These are phyloP conservation scores for Protobothrops mucrosquamatus DNA, from an alignment of 2,113 vertebrate genomes.

Conservation along the genomic window DNA sequence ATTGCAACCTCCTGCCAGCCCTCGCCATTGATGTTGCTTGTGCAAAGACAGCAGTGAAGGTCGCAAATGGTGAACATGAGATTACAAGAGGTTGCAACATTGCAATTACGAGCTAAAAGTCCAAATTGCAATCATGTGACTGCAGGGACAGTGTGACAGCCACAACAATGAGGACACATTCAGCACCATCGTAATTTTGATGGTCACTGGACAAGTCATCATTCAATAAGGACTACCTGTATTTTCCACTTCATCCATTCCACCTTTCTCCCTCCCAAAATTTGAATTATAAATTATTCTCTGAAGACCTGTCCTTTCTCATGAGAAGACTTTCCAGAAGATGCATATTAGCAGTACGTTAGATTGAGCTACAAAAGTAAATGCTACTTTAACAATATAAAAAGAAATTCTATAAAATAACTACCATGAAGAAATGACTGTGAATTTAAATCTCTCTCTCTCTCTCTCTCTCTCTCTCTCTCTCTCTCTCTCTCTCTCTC, in stretches of 20 bases:
- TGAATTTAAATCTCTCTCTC: not conserved
- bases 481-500: too few relatives aligned
- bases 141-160: not conserved
- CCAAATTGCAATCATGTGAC: not conserved
- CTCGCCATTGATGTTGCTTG: not conserved
- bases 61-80: not conserved
- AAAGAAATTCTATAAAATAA: slow-evolving; percentile 5
- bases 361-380: not conserved
- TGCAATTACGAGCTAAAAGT: not conserved
- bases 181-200: not conserved
- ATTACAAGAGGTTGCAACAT: not conserved
- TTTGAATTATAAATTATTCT: not conserved
- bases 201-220: not conserved
- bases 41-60: not conserved
- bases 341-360: not conserved
- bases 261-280: not conserved
- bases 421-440: not conserved
- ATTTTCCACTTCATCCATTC: not conserved
- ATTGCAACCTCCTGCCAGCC: not conserved
- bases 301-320: not conserved
- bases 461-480: too few relatives aligned
- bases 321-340: not conserved
- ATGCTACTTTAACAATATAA: not conserved
- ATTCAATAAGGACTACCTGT: not conserved
- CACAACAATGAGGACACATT: not conserved